These are phyloP conservation scores for Eustalomyia histrio DNA, from an alignment of 2,888 invertebrate species.

Conservation along the genomic window DNA sequence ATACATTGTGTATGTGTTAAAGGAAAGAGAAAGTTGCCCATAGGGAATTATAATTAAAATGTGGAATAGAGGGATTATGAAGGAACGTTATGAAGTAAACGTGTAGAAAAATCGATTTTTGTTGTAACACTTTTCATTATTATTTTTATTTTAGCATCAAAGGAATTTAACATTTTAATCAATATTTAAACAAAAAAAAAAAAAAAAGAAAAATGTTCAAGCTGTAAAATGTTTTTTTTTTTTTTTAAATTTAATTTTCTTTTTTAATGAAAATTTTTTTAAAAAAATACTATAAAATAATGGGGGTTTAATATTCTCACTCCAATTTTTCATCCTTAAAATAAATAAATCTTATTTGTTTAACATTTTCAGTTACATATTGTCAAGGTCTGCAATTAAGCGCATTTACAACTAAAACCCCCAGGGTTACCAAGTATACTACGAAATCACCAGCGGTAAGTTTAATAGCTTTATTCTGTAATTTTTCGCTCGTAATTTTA, in stretches of 20 bases:
- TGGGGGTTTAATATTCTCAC: too few relatives aligned
- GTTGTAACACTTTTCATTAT: slow-evolving; percentile 22
- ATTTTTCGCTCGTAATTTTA: not conserved
- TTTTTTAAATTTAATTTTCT: not conserved
- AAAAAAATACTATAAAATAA: too few relatives aligned
- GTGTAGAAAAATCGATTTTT: slow-evolving; percentile 58
- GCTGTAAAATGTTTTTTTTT: not conserved
- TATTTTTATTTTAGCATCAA: not conserved
- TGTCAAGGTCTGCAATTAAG: slow-evolving; percentile 81
- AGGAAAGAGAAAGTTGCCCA: slow-evolving; percentile 28
- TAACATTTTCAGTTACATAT: slow-evolving; percentile 68
- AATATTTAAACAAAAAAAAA: too few relatives aligned
- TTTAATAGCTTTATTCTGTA: slow-evolving; percentile 24
- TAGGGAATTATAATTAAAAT: slow-evolving; percentile 20
- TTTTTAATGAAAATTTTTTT: too few relatives aligned
- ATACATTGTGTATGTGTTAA: not conserved
- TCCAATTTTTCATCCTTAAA: too few relatives aligned
- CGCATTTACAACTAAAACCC: slow-evolving; percentile 83
- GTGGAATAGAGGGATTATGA: not conserved
- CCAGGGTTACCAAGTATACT: slow-evolving; percentile 84
- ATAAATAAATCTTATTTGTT: not conserved
- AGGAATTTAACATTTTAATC: too few relatives aligned
- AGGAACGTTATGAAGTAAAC: not conserved
- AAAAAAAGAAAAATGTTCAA: not conserved
- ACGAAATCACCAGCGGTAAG: slow-evolving; percentile 80